Evolutionary conservation across 2,797 vertebrate genomes (phyloP), one percentile per base, ranked within the genome.

Genomic region (Centropyge bicolor): DNA sequence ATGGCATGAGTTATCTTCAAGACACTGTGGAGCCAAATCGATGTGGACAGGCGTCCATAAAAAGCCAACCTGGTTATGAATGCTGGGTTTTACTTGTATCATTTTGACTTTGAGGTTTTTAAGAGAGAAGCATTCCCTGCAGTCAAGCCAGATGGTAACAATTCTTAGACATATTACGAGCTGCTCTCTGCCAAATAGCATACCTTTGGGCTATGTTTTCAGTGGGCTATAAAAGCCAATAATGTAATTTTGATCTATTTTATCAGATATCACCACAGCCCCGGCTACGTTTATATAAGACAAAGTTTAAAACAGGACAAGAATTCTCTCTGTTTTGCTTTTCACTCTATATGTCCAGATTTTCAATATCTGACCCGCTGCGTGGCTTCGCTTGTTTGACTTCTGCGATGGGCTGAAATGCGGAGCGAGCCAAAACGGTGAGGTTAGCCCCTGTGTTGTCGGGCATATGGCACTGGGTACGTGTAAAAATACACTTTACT

Each of bases 221-320:
- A 95, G 93, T 91, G 94, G 92, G 93, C 94, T 94, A 94, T 95
- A 95, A 95, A 96, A 95, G 91, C 91, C 93, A 94, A 95, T 95
- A 95, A 95, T 95, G 95, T 95, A 95, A 95, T 96, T 96, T 95
- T 94, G 93, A 96, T 95, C 95, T 95, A 90, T 94, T 95, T 96
- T 94, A 95, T 95, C 95, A 95, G 94, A 95, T 94, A 95, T 95
- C 91, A 90, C 91, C 91, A 71, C 87, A 61, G 83, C 87, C 78
- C 77, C 61, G 82, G 92, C 89, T 92, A 52, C 75, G 78, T 93
- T 95, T 93, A 94, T 92, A 85, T 82, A 93, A 92, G 92, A 89
- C 88, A 82, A 76, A 79, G 88, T 93, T 93, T 92, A 89, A 90
- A 88, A 93, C 82, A 88, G 91, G 88, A 91, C 85, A 84, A 85